Base-by-base conservation (phyloP, 1,140 invertebrate genomes). In the Meteorus sp. region DNA sequence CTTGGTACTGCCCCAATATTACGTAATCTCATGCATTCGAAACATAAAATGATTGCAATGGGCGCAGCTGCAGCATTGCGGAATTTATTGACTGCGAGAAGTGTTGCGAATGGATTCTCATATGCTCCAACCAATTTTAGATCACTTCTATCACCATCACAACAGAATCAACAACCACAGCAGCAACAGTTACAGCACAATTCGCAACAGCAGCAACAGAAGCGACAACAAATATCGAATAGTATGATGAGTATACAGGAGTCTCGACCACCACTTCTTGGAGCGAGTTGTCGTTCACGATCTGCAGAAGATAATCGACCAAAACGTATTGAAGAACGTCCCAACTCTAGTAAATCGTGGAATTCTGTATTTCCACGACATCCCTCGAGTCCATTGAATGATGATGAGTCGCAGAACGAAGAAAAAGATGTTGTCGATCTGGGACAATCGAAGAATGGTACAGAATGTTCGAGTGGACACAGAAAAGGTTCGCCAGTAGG, bases 31-130 rank as follows among this genome's bases (percentile, higher is more conserved):
- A 92, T 95, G 29, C 92, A 97, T 75, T 98, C 95, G 0, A 94
- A 96, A 70, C 95, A 98, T 76, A 94, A 95, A 77, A 95, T 97
- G 92, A 98, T 98, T 60, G 93, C 94, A 0, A 95, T 95, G 87
- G 95, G 94, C 19, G 95, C 94, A n/a, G 91, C 91, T 62, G 94
- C 94, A 2, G 93, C 95, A 2, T 76, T 98, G 29, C 95, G 96
- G 76, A 97, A 98, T 81, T 80, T 98, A 9, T 75, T 97, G 0
- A 89, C 89, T 67, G 92, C 92, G 2, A 85, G 87, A 66, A 91
- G 93, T 0, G 85, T 85, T 37, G 85, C 86, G 53, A 86, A 82
- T 61, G 85, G 87, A 70, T 81, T 87, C 9, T 27, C 45, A 25
- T 33, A 22, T 33, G 25, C 9, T 17, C 15, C 1, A 19, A 6